phyloP scores from a whole-genome alignment of 2,888 invertebrate genomes.

The Arenicola marina region DNA sequence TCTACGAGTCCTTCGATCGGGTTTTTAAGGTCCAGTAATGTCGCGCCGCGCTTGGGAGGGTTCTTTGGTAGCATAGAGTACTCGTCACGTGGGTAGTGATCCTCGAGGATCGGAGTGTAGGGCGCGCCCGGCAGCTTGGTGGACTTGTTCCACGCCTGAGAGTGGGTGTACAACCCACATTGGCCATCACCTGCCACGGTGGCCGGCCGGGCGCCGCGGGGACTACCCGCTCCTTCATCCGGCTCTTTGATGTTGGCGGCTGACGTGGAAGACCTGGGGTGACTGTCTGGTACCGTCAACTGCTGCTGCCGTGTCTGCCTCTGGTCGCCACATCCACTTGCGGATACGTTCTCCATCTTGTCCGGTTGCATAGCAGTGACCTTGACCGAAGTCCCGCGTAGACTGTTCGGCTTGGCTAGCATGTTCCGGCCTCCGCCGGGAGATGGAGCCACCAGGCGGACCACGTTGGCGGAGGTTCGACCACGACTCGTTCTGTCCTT shows the following conservation, averaged over 20 bases:
- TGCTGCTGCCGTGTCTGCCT: too few species aligned
- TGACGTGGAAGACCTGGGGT: too few species aligned
- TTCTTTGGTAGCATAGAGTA: conserved; percentile 51
- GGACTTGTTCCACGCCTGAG: conserved; percentile 45
- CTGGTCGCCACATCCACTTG: too few species aligned
- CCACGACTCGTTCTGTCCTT: neutral
- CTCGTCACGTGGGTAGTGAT: conserved; percentile 57
- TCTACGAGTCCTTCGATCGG: neutral
- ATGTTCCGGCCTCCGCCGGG: neutral
- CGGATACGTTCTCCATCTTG: neutral
- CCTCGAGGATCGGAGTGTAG: conserved; percentile 39
- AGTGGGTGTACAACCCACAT: neutral
- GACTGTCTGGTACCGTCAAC: too few species aligned
- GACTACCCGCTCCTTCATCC: neutral
- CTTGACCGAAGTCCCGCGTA: too few species aligned
- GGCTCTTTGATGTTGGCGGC: neutral
- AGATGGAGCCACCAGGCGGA: neutral
- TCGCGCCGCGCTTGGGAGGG: conserved; percentile 8
- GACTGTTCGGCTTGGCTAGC: neutral
- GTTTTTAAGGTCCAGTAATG: neutral
- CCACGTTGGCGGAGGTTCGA: neutral
- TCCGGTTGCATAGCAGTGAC: neutral
- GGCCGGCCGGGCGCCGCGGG: neutral
- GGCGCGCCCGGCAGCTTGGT: conserved; percentile 41
- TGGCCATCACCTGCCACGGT: neutral